Percentiles rank a stretch among this genome's conserved stretches.
Conservation (phyloP, 2,113 vertebrate genomes). For the Piprites chloris region DNA sequence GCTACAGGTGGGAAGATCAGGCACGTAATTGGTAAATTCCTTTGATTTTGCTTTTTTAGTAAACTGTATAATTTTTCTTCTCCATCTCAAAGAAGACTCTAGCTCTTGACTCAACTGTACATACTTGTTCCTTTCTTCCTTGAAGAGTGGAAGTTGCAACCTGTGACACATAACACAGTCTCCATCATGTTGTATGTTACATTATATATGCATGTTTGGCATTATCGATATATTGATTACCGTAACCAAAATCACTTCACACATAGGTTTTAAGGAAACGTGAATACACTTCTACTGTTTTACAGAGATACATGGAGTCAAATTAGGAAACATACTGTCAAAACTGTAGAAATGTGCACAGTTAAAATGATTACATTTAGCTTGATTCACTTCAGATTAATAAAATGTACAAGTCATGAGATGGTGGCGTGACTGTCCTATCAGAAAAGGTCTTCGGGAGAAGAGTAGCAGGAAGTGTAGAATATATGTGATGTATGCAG, state of each 20-base stretch:
- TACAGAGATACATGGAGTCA: not conserved
- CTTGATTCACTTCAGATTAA: not conserved
- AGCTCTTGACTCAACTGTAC: not conserved
- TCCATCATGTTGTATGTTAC: not conserved
- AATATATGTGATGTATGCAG: not conserved
- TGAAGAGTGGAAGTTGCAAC: not conserved
- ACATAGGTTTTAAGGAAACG: not conserved
- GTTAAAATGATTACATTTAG: not conserved
- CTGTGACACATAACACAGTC: not conserved
- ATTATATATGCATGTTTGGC: not conserved
- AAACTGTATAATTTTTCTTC: not conserved
- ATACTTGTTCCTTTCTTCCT: not conserved
- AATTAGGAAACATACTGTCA: not conserved
- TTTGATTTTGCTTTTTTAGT: not conserved
- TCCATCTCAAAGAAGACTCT: not conserved
- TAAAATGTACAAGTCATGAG: not conserved
- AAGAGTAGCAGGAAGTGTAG: not conserved
- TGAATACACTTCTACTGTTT: not conserved
- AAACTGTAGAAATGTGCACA: not conserved
- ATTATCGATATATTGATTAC: not conserved
- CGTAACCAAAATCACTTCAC: not conserved
- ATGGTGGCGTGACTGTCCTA: not conserved
- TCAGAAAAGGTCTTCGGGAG: not conserved
- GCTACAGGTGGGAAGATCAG: not conserved
- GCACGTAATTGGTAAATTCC: not conserved